These are phyloP conservation scores for Avahi laniger DNA, from an alignment of 2,797 vertebrate species.

Conservation along the genomic window DNA sequence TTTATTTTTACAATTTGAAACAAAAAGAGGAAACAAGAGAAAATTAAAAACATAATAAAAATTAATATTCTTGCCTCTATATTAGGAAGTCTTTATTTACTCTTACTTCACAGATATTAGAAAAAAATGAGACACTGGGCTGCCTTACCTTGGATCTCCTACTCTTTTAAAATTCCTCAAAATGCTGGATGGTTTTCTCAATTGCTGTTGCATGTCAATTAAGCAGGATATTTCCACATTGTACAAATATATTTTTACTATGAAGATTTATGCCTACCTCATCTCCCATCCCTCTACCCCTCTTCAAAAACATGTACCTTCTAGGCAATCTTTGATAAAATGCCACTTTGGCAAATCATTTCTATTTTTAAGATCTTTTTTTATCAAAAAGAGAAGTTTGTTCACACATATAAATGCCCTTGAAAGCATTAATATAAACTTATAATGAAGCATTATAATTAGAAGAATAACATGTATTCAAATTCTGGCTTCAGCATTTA, in stretches of 20 bases:
- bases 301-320: neutral
- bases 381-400: neutral
- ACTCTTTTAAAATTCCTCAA: neutral
- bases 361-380: neutral
- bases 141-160: neutral
- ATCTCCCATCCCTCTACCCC: too few species aligned
- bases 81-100: neutral
- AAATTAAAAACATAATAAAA: neutral
- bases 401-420: neutral
- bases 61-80: neutral
- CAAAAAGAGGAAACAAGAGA: neutral
- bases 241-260: neutral
- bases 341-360: neutral
- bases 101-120: neutral
- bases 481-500: neutral
- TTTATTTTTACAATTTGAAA: neutral
- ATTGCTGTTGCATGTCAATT: neutral
- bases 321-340: neutral
- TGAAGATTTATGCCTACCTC: neutral
- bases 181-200: neutral
- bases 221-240: neutral
- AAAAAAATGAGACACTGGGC: neutral
- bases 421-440: neutral
- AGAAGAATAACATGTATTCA: neutral
- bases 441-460: neutral